These are phyloP conservation scores for Phthorimaea operculella DNA, from an alignment of 1,140 invertebrate genomes.

Conservation along the genomic window DNA sequence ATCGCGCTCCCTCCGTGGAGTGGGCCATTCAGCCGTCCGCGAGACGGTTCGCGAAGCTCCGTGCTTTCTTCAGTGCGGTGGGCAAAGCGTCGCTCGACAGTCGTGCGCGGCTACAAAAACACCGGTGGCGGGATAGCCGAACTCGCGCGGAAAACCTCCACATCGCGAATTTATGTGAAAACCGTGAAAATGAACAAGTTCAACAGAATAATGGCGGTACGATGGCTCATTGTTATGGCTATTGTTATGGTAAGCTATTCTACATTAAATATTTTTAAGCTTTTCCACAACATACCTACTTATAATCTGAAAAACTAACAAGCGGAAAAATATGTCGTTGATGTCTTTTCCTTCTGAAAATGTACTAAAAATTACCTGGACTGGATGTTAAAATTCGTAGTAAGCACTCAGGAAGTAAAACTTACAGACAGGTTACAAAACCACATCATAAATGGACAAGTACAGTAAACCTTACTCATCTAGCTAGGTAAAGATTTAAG, in stretches of 20 bases:
- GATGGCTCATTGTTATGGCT: slow-evolving; percentile 39
- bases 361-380: too few relatives aligned
- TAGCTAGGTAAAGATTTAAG: too few relatives aligned
- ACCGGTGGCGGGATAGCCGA: slow-evolving; percentile 48
- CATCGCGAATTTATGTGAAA: slow-evolving; percentile 35
- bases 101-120: slow-evolving; percentile 38
- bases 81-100: slow-evolving; percentile 45
- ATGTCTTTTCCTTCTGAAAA: too few relatives aligned
- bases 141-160: slow-evolving; percentile 22
- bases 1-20: slow-evolving; percentile 53
- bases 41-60: slow-evolving; percentile 59
- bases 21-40: slow-evolving; percentile 60
- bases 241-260: slow-evolving; percentile 42
- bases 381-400: too few relatives aligned
- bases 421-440: too few relatives aligned
- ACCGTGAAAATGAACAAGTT: slow-evolving; percentile 44
- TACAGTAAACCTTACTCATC: too few relatives aligned
- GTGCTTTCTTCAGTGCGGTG: slow-evolving; percentile 54
- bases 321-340: too few relatives aligned
- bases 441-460: too few relatives aligned
- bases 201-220: slow-evolving; percentile 25
- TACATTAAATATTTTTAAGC: slow-evolving; percentile 6
- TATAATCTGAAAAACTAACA: neutral
- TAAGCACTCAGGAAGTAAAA: too few relatives aligned
- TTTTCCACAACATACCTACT: neutral